Evolutionary conservation across 2,797 vertebrate species (phyloP).

Genomic region (Oreonectes daqikongensis): DNA sequence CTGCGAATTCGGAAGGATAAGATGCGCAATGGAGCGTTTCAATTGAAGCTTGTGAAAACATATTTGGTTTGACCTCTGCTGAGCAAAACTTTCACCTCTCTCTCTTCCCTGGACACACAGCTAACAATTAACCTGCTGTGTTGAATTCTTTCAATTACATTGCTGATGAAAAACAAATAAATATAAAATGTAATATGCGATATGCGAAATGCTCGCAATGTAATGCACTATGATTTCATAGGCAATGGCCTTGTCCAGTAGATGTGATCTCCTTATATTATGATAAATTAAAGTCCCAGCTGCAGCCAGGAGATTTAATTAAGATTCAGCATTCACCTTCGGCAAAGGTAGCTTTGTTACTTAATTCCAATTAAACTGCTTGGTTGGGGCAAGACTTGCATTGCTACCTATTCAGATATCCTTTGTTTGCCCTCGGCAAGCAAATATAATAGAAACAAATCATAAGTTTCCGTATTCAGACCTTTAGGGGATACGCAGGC

Average conservation of each 20-base stretch:
- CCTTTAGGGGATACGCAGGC: constrained; percentile 28
- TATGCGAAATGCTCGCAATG: constrained; percentile 38
- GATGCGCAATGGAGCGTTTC: constrained; percentile 8
- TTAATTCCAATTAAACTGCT: constrained; percentile 67
- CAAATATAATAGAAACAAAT: constrained; percentile 50
- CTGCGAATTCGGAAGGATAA: constrained; percentile 10
- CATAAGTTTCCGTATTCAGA: constrained; percentile 27
- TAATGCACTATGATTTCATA: constrained; percentile 57
- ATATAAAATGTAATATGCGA: constrained; percentile 44
- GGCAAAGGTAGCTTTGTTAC: constrained; percentile 67
- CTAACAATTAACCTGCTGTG: constrained; percentile 23
- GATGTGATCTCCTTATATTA: constrained; percentile 66
- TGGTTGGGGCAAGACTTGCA: constrained; percentile 60
- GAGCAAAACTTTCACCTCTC: constrained; percentile 1
- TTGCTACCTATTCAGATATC: constrained; percentile 65
- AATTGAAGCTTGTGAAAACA: constrained; percentile 1
- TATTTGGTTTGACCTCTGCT: constrained; percentile 21
- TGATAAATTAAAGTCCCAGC: constrained; percentile 72
- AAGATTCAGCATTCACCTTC: constrained; percentile 74
- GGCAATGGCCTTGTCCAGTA: constrained; percentile 60
- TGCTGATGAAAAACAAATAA: constrained; percentile 38
- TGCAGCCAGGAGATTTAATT: constrained; percentile 69
- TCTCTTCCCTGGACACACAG: background rate
- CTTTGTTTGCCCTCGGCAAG: constrained; percentile 66
- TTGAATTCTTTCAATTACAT: constrained; percentile 30